phyloP scores from a whole-genome alignment of 2,888 invertebrate genomes.

The Scaptomyza tumidula region DNA sequence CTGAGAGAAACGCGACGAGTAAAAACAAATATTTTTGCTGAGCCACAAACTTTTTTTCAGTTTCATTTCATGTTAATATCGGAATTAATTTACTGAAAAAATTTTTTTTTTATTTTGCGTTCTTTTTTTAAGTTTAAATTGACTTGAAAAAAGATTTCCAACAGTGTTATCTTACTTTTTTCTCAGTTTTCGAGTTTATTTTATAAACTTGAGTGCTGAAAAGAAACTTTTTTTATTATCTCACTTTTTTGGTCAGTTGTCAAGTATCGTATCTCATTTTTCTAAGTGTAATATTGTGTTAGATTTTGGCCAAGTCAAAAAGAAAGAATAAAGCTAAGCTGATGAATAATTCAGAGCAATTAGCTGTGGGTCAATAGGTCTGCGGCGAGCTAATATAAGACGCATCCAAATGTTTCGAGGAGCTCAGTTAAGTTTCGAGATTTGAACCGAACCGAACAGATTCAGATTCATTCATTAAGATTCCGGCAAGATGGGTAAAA shows the following conservation, averaged over 20 bases:
- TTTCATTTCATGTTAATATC: too few relatives aligned
- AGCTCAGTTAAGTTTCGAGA: slow-evolving; percentile 61
- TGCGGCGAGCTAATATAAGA: slow-evolving; percentile 77
- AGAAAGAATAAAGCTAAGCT: slow-evolving; percentile 13
- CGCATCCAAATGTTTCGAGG: slow-evolving; percentile 14
- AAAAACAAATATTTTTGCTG: too few relatives aligned
- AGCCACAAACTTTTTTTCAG: too few relatives aligned
- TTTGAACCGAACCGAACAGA: slow-evolving; percentile 20
- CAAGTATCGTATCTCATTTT: background rate
- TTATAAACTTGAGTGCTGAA: too few relatives aligned
- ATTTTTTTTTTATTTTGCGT: too few relatives aligned
- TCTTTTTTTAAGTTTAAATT: too few relatives aligned
- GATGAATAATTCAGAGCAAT: slow-evolving; percentile 75
- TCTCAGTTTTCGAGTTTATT: too few relatives aligned
- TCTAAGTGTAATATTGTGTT: background rate
- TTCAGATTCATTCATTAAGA: background rate
- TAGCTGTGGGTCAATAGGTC: slow-evolving; percentile 73
- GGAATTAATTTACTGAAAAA: too few relatives aligned
- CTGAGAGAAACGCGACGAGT: background rate
- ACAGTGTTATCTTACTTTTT: too few relatives aligned
- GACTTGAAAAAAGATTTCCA: too few relatives aligned
- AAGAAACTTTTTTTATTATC: too few relatives aligned
- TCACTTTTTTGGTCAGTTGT: too few relatives aligned
- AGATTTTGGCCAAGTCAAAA: background rate
- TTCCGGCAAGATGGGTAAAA: slow-evolving; percentile 62